Percentiles rank a stretch among this genome's conserved stretches.
Evolutionary conservation across 2,888 invertebrate genomes (phyloP).

Genomic region (Scaeva pyrastri): DNA sequence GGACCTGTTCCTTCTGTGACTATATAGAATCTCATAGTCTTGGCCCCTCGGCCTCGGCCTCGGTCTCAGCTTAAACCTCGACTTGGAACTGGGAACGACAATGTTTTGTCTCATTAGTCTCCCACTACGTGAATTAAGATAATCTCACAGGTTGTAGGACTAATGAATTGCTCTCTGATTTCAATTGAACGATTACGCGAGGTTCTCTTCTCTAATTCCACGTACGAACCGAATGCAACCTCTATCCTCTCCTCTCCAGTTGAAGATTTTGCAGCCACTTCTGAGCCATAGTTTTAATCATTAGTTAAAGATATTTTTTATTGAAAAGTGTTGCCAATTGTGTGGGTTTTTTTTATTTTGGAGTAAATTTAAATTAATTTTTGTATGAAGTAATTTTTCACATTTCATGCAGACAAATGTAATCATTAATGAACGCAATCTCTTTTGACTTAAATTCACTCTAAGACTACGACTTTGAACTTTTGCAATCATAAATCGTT

Average conservation of each 20-base stretch:
- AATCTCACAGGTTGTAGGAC: constrained; percentile 83
- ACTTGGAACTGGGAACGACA: constrained; percentile 45
- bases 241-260: too few species aligned
- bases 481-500: too few species aligned
- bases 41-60: not conserved
- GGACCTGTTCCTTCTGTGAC: not conserved
- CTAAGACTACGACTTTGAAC: too few species aligned
- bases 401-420: too few species aligned
- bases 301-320: not conserved
- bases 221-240: constrained; percentile 45
- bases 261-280: not conserved
- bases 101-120: constrained; percentile 83
- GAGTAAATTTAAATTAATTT: not conserved
- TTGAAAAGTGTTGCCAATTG: constrained; percentile 1
- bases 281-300: constrained; percentile 9
- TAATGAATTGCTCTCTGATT: constrained; percentile 84
- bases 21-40: not conserved
- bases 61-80: too few species aligned
- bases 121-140: constrained; percentile 84
- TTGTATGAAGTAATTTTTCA: too few species aligned
- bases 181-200: constrained; percentile 82
- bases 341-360: too few species aligned
- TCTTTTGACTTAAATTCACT: too few species aligned
- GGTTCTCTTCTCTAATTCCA: constrained; percentile 72
- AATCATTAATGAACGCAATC: too few species aligned